Percentiles rank a stretch among this genome's conserved stretches.
Evolutionary conservation across 2,888 invertebrate genomes (phyloP).

Genomic region (Andrena chrysosceles): DNA sequence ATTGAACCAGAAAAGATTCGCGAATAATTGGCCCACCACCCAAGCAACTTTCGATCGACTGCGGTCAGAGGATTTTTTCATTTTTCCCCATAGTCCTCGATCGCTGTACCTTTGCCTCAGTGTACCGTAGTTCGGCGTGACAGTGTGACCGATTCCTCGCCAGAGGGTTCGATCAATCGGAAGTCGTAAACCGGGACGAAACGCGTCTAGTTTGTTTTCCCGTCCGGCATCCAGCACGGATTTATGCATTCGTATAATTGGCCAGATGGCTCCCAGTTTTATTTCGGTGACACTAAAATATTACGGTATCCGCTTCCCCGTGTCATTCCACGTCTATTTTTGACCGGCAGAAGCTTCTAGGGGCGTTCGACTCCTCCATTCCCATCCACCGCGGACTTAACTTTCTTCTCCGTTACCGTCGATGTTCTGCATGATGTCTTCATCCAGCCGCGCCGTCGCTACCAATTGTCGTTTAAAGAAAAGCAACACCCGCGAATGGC

Average conservation of each 20-base stretch:
- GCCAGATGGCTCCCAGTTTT: conserved; percentile 73
- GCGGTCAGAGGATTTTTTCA: too few relatives aligned
- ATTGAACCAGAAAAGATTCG: too few relatives aligned
- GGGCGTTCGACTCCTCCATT: conserved; percentile 59
- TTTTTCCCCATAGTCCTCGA: too few relatives aligned
- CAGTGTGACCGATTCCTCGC: not conserved
- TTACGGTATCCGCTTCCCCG: conserved; percentile 72
- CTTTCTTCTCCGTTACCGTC: conserved; percentile 40
- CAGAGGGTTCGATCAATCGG: conserved; percentile 43
- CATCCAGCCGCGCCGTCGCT: conserved; percentile 1
- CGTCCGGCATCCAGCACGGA: conserved; percentile 51
- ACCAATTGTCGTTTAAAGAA: conserved; percentile 15
- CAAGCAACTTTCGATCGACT: too few relatives aligned
- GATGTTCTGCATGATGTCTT: conserved; percentile 7
- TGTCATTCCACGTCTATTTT: conserved; percentile 74
- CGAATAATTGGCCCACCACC: too few relatives aligned
- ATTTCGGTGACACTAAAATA: conserved; percentile 73
- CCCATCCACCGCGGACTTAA: conserved; percentile 43
- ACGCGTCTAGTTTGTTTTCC: conserved; percentile 61
- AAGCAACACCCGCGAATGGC: not conserved
- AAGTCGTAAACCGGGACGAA: conserved; percentile 55
- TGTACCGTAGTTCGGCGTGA: not conserved
- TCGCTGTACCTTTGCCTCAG: too few relatives aligned
- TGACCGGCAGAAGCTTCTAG: conserved; percentile 63
- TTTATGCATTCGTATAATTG: conserved; percentile 71